Evolutionary conservation across 2,797 vertebrate genomes (phyloP), one percentile per base, ranked within the genome.

Genomic region (Spondyliosoma cantharus): DNA sequence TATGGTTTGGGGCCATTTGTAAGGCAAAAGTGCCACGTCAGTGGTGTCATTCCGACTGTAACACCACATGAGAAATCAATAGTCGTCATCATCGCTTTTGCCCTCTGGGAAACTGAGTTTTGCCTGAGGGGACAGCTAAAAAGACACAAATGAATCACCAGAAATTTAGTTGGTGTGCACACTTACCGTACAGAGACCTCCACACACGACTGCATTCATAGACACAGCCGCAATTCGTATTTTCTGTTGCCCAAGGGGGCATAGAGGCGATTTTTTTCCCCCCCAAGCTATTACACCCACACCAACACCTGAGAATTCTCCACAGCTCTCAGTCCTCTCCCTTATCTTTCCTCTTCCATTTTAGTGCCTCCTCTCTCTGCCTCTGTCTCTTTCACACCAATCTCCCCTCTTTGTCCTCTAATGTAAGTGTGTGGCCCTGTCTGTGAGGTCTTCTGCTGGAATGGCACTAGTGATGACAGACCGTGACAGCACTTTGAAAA

Each of bases 71-170:
- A 77, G 52, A 27, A 32, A 82, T 62, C 29, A 57, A 16, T 48
- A 45, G 52, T 27, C 15, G 12, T 74, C 71, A 22, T 65, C 58
- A 64, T 16, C 3, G 7, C 56, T 60, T 59, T n/a, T 74, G 76
- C 75, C 79, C 86, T 80, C 63, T 52, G 73, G 76, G 58, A 80
- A 84, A 74, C 19, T 27, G n/a, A 17, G 14, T 61, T 52, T 68
- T 72, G 78, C 80, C 78, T 54, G 54, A 42, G 57, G 76, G 73
- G 73, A 77, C 56, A 50, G 6, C 22, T 20, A 78, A 59, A 50
- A 24, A 57, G 27, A 50, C 57, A 64, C 43, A 71, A 50, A 72
- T 20, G 25, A 66, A 7, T 49, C 13, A 37, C 15, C 25, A 57
- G 50, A 56, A 61, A 57, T 49, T 25, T 11, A 0, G 15, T 14